Conservation (phyloP, 2,797 vertebrate species). For the Philypnodon macrostomus region DNA sequence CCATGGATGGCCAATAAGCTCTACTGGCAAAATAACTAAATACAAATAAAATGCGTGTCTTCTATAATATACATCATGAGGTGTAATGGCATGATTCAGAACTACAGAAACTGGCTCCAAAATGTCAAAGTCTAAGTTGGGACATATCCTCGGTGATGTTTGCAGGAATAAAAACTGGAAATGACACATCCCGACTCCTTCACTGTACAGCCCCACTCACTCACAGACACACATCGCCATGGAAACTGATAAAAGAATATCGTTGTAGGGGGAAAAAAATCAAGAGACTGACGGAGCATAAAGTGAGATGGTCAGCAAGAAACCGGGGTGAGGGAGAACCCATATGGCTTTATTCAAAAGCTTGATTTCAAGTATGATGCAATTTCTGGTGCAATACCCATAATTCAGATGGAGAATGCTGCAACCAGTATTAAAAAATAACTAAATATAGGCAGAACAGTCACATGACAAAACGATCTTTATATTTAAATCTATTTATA, state of each 20-base stretch:
- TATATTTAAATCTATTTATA: no score
- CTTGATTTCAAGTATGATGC: no score
- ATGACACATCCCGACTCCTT: conserved; percentile 49
- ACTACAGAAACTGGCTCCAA: neutral
- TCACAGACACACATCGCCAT: conserved; percentile 62
- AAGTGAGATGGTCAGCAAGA: conserved; percentile 34
- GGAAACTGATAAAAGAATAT: conserved; percentile 75
- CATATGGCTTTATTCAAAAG: neutral
- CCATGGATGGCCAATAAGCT: no score
- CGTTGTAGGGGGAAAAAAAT: conserved; percentile 33
- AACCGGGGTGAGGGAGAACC: neutral
- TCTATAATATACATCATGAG: neutral
- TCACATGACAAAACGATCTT: no score
- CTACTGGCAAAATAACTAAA: neutral
- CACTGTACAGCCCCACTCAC: conserved; percentile 39
- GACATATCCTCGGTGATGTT: conserved; percentile 15
- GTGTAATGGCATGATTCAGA: neutral
- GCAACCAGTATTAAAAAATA: no score
- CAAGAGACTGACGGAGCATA: no score
- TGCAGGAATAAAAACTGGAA: conserved; percentile 49
- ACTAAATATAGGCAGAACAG: no score
- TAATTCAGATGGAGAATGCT: no score
- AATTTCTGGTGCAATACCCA: no score
- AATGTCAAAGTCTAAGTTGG: conserved; percentile 11
- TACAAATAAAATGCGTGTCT: no score